Evolutionary conservation across 2,113 vertebrate species (phyloP), one percentile per base, ranked within the genome.

Genomic region (Loxodonta africana): DNA sequence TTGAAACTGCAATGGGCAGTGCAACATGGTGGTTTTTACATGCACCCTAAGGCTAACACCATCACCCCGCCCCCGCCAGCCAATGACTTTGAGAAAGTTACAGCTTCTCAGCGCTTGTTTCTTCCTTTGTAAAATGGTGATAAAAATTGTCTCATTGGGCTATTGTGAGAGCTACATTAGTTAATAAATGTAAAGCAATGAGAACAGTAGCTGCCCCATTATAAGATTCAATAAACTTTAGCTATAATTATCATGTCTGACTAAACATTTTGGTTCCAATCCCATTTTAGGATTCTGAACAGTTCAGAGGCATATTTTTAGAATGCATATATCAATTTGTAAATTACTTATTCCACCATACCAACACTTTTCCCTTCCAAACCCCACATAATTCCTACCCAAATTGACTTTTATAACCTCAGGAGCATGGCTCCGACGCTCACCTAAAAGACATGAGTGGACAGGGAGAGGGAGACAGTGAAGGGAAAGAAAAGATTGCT

Each of bases 201-300:
- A 93, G 95, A 97, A 86, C 86, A 87, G 93, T 95, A 71, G 87
- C 94, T 88, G 77, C 71, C 90, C 87, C 65, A 51, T 96, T 93
- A 90, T 84, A 97, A 95, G 94, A 90, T 95, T 97, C 96, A 94
- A 94, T 97, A 97, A 95, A 96, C 69, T 96, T 94, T 97, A 97
- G 92, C 97, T 98, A 90, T 95, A 97, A 97, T 97, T 96, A 97
- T 90, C 96, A 48, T 85, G 93, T 97, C 97, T 97, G 96, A 97
- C 97, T 98, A 98, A 96, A 97, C 96, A 96, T 97, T 96, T 94
- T 96, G 97, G 95, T 98, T 67, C 90, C 92, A 85, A 86, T 95
- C 92, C 95, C 91, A 95, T 95, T 98, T 98, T 97, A 93, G 93
- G 98, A 96, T 96, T 94, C 95, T n/a, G 83, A 74, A 95, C 90